Conservation (phyloP, 2,888 invertebrate genomes). For the Fragum fragum region DNA sequence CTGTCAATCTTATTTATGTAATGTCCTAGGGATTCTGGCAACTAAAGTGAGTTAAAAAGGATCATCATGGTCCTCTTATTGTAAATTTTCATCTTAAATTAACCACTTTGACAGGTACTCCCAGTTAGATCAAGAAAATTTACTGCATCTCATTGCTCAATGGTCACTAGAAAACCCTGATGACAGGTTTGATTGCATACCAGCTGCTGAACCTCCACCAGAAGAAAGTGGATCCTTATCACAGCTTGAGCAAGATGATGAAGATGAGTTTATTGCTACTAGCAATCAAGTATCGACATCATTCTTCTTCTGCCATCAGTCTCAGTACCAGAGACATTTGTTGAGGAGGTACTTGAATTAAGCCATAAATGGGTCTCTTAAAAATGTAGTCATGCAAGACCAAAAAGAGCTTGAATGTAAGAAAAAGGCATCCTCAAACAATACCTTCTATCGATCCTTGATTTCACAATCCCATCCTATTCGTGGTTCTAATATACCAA, state of each 20-base stretch:
- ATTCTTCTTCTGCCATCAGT: constrained; percentile 11
- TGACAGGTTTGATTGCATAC: not conserved
- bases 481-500: too few relatives aligned
- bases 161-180: constrained; percentile 11
- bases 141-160: not conserved
- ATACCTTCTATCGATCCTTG: too few relatives aligned
- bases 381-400: too few relatives aligned
- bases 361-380: too few relatives aligned
- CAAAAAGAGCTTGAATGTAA: too few relatives aligned
- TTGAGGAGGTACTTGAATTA: constrained; percentile 1
- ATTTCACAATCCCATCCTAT: too few relatives aligned
- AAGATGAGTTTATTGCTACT: not conserved
- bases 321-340: constrained; percentile 9
- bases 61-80: too few relatives aligned
- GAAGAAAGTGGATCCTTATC: not conserved
- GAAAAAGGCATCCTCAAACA: too few relatives aligned
- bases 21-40: too few relatives aligned
- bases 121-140: constrained; percentile 11
- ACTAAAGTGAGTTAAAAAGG: too few relatives aligned
- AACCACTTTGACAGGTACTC: not conserved
- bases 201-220: not conserved
- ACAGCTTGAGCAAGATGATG: not conserved
- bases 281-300: not conserved
- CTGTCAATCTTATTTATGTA: too few relatives aligned
- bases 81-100: not conserved